Evolutionary conservation across 2,797 vertebrate species (phyloP), one percentile per base, ranked within the genome.

Genomic region (Muraenolepis orangiensis): DNA sequence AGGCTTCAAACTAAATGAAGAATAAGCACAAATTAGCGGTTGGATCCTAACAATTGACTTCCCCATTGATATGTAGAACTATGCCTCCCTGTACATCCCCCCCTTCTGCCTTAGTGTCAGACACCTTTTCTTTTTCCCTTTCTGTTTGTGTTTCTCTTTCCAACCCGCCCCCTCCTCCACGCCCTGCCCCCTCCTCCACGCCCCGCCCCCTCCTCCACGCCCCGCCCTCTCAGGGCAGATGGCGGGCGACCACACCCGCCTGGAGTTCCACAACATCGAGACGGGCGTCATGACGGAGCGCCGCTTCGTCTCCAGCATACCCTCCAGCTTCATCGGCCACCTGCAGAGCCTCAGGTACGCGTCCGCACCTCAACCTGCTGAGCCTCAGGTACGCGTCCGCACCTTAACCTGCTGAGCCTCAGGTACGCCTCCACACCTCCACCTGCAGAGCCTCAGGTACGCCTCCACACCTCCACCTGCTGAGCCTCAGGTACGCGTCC

Each of bases 191-290:
- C 76, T n/a, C 93, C 73, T 90, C 85, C 88, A 89, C 73, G 90
- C 0, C 88, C 88, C 90, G 76, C 89, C 88, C 89, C 90, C 90
- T 88, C 77, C 85, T 88, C 87, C 90, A 87, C 73, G 90, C 85
- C 88, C 90, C 73, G 90, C 0, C 89, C 88, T 91, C 76, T n/a
- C 93, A 99, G 98, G 98, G 80, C 96, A 97, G 1, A 99, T 99
- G 97, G 95, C 97, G 80, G 98, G 98, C 7, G 98, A 99, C 84
- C 98, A 99, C 75, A 99, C 98, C 4, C 96, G 98, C 28, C 88
- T 99, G 92, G 98, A 99, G 87, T 99, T 99, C 93, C 97, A 99
- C 92, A 98, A 98, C 87, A 98, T 99, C 0, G 98, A 99, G 92
- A 99, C 98, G 0, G 98, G 98, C 34, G 95, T 96, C 90, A 99